Evolutionary conservation across 2,888 invertebrate genomes (phyloP), one percentile per base, ranked within the genome.

Genomic region (Drosophila cracens): DNA sequence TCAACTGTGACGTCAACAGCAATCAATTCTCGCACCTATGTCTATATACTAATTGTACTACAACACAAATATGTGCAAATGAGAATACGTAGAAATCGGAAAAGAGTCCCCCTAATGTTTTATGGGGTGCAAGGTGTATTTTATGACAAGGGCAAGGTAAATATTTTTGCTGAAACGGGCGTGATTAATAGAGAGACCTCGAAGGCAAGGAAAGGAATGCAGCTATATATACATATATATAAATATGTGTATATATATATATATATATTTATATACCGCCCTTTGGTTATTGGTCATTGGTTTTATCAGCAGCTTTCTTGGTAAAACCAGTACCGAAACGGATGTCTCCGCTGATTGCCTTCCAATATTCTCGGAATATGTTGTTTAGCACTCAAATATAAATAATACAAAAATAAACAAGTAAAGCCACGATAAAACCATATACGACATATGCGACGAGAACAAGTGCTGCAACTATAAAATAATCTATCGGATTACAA

Each of bases 41-140:
- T 33, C 29, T 56, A 31, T 60, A 33, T 33, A 21, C 53, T 34
- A 18, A 4, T 4, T 46, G 16, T 21, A 21, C 46, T 21, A 46
- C 46, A 16, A 21, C 21, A 21, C 43, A 52, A 38, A 56, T 59
- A 57, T 48, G 21, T 40, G 25, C 11, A 59, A 4, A 34, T n/a
- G n/a, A 2, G 16, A 33, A 13, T 49, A 57, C 21, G 25, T 49
- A 46, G 53, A 59, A 59, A 59, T 49, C 13, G 18, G 21, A 52
- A 48, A 7, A 29, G 64, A 21, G 21, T 43, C 11, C 10, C 31
- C 58, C 51, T 4, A 43, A 36, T 8, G 63, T 56, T 62, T 59
- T 53, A 68, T 62, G 40, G 13, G 16, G 53, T n/a, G 81, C 78
- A 78, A 78, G 78, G 65, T 81, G 78, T 68, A 72, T 68, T 67